Conservation (phyloP, 2,888 invertebrate genomes). For the Heliconius aoede region DNA sequence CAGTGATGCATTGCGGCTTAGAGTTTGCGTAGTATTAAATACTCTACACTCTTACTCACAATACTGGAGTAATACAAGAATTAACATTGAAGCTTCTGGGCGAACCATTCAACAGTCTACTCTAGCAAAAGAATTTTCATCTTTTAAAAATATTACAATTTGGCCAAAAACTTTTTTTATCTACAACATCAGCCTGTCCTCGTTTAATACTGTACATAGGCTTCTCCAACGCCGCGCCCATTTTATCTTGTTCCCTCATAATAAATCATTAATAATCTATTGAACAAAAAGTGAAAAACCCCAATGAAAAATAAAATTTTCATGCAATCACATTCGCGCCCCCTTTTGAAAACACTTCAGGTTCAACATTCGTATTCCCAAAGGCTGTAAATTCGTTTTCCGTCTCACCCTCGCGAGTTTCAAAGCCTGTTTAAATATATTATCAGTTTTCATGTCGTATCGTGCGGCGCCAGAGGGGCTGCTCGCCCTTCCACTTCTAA, state of each 20-base stretch:
- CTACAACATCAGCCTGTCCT: no score
- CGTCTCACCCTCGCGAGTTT: slow-evolving; percentile 66
- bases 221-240: no score
- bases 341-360: slow-evolving; percentile 43
- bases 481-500: slow-evolving; percentile 64
- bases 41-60: neutral
- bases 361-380: slow-evolving; percentile 62
- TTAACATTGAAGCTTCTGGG: neutral
- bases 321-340: slow-evolving; percentile 56
- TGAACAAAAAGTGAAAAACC: neutral
- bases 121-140: neutral
- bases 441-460: slow-evolving; percentile 76
- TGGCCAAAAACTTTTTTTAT: neutral
- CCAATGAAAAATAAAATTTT: slow-evolving; percentile 7
- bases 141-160: neutral
- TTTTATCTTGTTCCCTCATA: no score
- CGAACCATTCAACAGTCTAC: neutral
- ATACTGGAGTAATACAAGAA: neutral
- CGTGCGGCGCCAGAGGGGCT: slow-evolving; percentile 76
- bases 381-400: slow-evolving; percentile 72
- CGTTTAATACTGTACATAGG: no score
- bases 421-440: slow-evolving; percentile 78
- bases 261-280: neutral
- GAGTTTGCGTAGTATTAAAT: slow-evolving; percentile 58
- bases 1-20: slow-evolving; percentile 73